Evolutionary conservation across 1,140 invertebrate species (phyloP), one percentile per base, ranked within the genome.

Genomic region (Drosophila rufa): DNA sequence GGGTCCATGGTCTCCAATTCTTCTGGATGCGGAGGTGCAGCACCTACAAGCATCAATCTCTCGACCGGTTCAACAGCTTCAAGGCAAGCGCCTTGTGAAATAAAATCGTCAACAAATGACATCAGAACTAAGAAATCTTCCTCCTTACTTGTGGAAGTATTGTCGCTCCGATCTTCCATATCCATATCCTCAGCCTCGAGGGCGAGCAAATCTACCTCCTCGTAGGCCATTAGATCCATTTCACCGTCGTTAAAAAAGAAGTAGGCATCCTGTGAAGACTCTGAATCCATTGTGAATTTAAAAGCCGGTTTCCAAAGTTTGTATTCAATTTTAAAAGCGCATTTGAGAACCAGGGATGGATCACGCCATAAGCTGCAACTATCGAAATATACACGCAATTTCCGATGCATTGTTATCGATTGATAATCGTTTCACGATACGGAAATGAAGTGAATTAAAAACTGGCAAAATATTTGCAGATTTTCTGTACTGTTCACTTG

Each of bases 301-400:
- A 38, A 30, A 27, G 2, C 1, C 2, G 33, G 14, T n/a, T 22
- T 33, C 1, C 12, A 33, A 33, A 17, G n/a, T 36, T 22, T 33
- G 1, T 33, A 9, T 55, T 61, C 2, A 3, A 11, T 46, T 14
- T 42, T 19, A 15, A 42, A 40, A 8, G 22, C 3, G 22, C 9
- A 9, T 0, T 30, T 15, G 2, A 22, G 5, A 17, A 22, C 25
- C 14, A 64, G 61, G 61, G 61, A 43, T 65, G 61, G 56, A 43
- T 1, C 15, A 42, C 3, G 9, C 6, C 8, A 59, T n/a, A 25
- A 42, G 12, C 33, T 62, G 17, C 4, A n/a, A 4, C 4, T 33
- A 65, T 65, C 61, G 61, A 65, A 40, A 36, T 19, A 38, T 8
- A 12, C 17, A 9, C 33, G 27, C 5, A 17, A 14, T 12, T 36